Evolutionary conservation across 2,113 vertebrate species (phyloP), one percentile per base, ranked within the genome.

Genomic region (Carassius auratus): DNA sequence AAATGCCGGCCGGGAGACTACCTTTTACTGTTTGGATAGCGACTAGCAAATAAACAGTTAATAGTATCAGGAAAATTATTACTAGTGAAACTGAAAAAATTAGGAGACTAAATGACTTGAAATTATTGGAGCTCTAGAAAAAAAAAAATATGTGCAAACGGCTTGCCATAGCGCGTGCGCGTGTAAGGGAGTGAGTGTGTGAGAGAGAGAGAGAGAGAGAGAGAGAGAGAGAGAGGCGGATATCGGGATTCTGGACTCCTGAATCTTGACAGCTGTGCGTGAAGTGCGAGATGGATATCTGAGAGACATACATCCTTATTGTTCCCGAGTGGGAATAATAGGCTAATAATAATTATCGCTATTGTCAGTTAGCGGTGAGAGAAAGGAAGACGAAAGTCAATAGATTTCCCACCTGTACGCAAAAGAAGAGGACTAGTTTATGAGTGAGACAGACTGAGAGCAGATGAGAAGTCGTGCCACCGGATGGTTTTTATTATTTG

Each of bases 141-240:
- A 61, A 7, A 23, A 42, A n/a, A 23, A 42, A n/a, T 15, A 42
- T n/a, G 76, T 30, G 12, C 8, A 21, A 8, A 14, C 55, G 52
- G 57, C 76, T 42, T 79, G 86, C 19, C 26, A 82, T 86, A 88
- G 87, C 79, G 61, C 86, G 89, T 85, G 85, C 85, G 87, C 89
- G 90, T 90, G 88, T 88, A 50, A n/a, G 81, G 9, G 48, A 48
- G 74, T 30, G 30, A 30, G 68, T 9, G 86, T n/a, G n/a, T 36
- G 86, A 36, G 1, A 62, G 64, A 88, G 84, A 73, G 64, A 80
- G 76, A 30, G 30, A 30, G 30, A 30, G 30, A 30, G 74, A 50
- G 68, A 14, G 82, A 48, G 86, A 36, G 1, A 62, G 64, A 88
- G 84, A 61, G 64, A 80, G 76, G 19, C 50, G 81, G 48, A 73